Evolutionary conservation across 2,113 vertebrate species (phyloP).

Genomic region (Colius striatus): DNA sequence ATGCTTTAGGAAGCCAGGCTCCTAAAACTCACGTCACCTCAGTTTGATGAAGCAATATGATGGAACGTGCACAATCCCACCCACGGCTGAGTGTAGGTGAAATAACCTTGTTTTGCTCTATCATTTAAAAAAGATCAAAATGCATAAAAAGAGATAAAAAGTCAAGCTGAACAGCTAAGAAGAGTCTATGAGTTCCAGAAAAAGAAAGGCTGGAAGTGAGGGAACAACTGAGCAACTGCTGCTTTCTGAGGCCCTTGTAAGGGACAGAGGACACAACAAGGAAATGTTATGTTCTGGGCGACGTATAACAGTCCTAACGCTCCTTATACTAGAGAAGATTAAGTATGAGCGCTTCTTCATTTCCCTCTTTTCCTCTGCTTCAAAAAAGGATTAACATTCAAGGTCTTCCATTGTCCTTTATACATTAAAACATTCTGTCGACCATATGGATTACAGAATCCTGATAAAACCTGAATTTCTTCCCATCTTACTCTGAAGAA

Average conservation of each 20-base stretch:
- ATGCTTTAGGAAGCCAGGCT: background rate
- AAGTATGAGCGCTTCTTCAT: background rate
- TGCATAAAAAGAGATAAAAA: background rate
- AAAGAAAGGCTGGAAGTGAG: background rate
- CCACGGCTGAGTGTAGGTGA: background rate
- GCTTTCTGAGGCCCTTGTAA: background rate
- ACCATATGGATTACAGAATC: background rate
- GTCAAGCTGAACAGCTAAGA: background rate
- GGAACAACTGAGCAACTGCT: background rate
- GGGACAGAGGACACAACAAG: background rate
- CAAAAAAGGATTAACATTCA: background rate
- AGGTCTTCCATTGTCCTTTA: background rate
- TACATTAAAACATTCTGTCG: background rate
- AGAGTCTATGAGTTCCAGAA: background rate
- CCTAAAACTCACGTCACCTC: constrained; percentile 25
- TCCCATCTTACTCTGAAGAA: constrained; percentile 3
- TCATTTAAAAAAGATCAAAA: background rate
- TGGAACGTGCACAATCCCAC: background rate
- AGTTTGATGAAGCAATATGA: background rate
- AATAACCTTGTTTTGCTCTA: background rate
- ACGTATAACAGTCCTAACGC: background rate
- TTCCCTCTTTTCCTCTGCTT: background rate
- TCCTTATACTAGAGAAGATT: background rate
- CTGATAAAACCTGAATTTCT: background rate
- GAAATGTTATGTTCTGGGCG: background rate